Evolutionary conservation across 2,888 invertebrate genomes (phyloP), one percentile per base, ranked within the genome.

Genomic region (Cryptocheilus praepositus): DNA sequence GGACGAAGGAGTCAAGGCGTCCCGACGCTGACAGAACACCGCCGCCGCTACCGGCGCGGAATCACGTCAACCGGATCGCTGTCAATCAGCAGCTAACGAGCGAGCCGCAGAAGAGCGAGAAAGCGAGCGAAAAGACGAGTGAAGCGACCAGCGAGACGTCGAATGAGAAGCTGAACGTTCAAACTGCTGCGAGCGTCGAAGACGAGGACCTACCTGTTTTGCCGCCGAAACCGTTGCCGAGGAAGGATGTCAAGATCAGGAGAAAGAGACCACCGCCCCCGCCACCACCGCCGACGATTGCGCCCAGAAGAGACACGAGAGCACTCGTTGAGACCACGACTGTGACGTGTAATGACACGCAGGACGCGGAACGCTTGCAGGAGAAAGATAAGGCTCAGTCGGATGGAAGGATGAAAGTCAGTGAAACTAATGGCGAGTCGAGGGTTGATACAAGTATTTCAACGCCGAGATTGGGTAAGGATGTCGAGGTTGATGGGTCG

Each of bases 261-360:
- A 67, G 86, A 59, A 89, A 89, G 68, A 81, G 89, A 57, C 88
- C 88, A 7, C 89, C 89, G 0, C 88, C 89, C 0, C 89, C 89
- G 0, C 89, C 89, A 0, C 89, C 89, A 0, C 88, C 89, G 3
- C 83, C 82, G 0, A 67, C 63, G 15, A 60, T 75, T 15, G 52
- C 67, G 56, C 80, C 74, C 4, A 36, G 36, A 55, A 64, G 83
- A 53, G 25, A 53, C 2, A 53, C 36, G 13, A 36, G 36, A 36
- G 1, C 36, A 11, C 7, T 11, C 11, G 36, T 11, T 11, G 36
- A 36, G 3, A 3, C 25, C 25, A 11, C 36, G 36, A 1, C 25
- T 7, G 8, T 4, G 1, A 49, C 11, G 11, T 60, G 44, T 21
- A 65, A 64, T 11, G 36, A 36, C 1, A 11, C 36, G 36, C 36